Conservation (phyloP, 2,113 vertebrate genomes). For the Bombycilla garrulus region DNA sequence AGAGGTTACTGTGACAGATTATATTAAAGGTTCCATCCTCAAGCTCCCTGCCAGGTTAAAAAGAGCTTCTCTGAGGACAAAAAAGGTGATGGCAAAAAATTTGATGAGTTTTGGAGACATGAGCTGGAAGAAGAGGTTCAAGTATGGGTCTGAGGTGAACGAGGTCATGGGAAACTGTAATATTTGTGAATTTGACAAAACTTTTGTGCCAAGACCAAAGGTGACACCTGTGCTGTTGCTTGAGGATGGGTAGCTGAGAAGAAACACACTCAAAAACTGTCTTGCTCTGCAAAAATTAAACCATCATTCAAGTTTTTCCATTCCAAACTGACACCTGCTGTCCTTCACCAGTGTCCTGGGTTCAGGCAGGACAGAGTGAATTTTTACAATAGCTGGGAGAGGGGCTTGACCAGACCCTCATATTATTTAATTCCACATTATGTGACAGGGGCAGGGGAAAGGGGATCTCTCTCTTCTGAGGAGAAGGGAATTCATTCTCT, state of each 20-base stretch:
- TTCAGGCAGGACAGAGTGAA: not conserved
- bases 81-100: fast-evolving
- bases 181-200: not conserved
- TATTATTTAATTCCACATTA: not conserved
- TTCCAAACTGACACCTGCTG: not conserved
- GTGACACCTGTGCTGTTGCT: fast-evolving
- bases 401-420: not conserved
- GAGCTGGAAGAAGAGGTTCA: not conserved
- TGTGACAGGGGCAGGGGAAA: not conserved
- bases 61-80: not conserved
- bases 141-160: not conserved
- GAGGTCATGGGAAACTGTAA: not conserved
- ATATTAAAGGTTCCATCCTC: not conserved
- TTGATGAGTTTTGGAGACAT: not conserved
- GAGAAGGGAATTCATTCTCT: not conserved
- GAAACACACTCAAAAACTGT: fast-evolving
- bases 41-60: not conserved
- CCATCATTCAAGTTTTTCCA: not conserved
- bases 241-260: not conserved
- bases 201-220: not conserved
- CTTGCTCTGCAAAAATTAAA: not conserved
- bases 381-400: not conserved
- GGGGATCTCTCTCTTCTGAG: not conserved
- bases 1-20: not conserved
- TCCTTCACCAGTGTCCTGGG: not conserved